A percentile compares a stretch with the other conserved stretches of the same genome.
Evolutionary conservation across 1,140 invertebrate species (phyloP).

Genomic region (Trichoplusia ni): DNA sequence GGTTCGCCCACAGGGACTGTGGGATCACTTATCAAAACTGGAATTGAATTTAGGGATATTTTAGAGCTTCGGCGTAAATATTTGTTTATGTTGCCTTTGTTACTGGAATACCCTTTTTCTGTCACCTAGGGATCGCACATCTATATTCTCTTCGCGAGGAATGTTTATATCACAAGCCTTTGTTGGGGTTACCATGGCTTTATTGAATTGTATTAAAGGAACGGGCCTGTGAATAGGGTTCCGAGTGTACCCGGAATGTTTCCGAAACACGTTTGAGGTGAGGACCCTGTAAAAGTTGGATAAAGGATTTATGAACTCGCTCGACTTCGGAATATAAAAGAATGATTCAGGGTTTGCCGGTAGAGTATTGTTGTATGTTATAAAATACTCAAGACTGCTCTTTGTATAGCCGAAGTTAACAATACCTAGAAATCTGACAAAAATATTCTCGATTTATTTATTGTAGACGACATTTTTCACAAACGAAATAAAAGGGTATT

Average conservation of each 20-base stretch:
- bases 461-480: too few relatives aligned
- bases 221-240: background rate
- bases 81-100: slow-evolving; percentile 15
- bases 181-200: background rate
- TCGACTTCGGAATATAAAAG: background rate
- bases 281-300: background rate
- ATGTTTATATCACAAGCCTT: slow-evolving; percentile 11
- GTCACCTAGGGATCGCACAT: background rate
- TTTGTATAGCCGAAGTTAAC: too few relatives aligned
- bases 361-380: background rate
- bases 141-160: slow-evolving; percentile 4
- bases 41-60: slow-evolving; percentile 16
- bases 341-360: background rate
- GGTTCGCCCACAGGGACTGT: slow-evolving; percentile 1
- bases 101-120: background rate
- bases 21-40: slow-evolving; percentile 19
- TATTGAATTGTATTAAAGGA: slow-evolving; percentile 15
- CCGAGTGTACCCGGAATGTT: background rate
- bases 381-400: too few relatives aligned
- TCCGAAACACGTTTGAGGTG: background rate
- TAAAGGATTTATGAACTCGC: too few relatives aligned
- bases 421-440: too few relatives aligned
- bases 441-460: too few relatives aligned
- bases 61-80: slow-evolving; percentile 14
- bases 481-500: too few relatives aligned